Base-by-base conservation (phyloP, 2,888 invertebrate genomes). In the Odontocerum albicorne region DNA sequence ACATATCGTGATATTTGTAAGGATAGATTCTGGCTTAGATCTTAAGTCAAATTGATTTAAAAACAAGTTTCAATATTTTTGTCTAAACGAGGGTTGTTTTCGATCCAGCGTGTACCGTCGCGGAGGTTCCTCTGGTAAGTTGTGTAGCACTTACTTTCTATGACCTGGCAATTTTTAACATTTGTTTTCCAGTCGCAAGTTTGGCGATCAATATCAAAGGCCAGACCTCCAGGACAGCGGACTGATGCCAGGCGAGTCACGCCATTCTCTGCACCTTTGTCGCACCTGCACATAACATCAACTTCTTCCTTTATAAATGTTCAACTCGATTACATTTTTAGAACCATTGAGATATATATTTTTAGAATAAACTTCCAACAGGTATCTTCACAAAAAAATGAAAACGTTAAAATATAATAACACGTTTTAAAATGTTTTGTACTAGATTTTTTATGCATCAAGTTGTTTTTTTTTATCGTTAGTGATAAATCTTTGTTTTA, bases 111-210 rank as follows among this genome's bases (percentile, higher is more conserved):
- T 8, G 13, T n/a, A n/a, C 32, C 33, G 40, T 32, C 49, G 20
- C 32, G 21, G 50, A 20, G 42, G 50, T 43, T 50, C 33, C 42
- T 40, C 13, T 19, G 22, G 8, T 17, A 22, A 36, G 35, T 46
- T 46, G 63, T 65, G 66, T 35, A 49, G 70, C 75, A 87, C 93
- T 94, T 90, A 95, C 95, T 94, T 85, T 93, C 92, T 80, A 88
- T 68, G 77, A 86, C 82, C 81, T 93, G 88, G 84, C 95, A 95
- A 86, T 93, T 94, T 85, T 92, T 92, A 80, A 95, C 95, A 83
- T 93, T 85, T 72, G 92, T 86, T 85, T 90, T 94, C 95, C 95
- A 95, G 81, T 94, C 93, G 82, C 95, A 95, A 68, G 93, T 94
- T 80, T 95, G 94, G 69, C 92, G 86, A 74, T 89, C 87, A 75